phyloP scores from a whole-genome alignment of 2,888 invertebrate species.

The Neelides folsomi region DNA sequence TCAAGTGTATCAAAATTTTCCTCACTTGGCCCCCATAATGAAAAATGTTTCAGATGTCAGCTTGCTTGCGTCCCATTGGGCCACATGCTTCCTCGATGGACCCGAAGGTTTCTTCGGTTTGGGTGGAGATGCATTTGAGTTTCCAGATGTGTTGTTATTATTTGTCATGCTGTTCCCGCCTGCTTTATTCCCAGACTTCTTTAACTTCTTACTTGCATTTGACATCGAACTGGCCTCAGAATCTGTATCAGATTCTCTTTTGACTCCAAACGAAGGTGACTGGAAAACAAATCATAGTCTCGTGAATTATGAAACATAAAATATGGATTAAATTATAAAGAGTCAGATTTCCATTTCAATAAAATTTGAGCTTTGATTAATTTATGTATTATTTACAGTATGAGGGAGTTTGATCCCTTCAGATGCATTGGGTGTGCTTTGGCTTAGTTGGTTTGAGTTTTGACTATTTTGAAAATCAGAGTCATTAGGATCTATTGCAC shows the following conservation, averaged over 20 bases:
- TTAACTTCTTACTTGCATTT: constrained; percentile 33
- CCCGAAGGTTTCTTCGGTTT: constrained; percentile 33
- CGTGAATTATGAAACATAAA: constrained; percentile 1
- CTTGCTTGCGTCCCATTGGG: constrained; percentile 61
- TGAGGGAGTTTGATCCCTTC: constrained; percentile 30
- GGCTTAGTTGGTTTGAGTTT: constrained; percentile 12
- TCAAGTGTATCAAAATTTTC: constrained; percentile 6
- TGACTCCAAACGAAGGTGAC: constrained; percentile 45
- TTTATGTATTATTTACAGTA: constrained; percentile 14
- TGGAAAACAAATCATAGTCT: no score
- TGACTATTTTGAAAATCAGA: constrained; percentile 29
- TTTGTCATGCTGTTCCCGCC: constrained; percentile 19
- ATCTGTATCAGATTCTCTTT: constrained; percentile 55
- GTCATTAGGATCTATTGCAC: constrained; percentile 29
- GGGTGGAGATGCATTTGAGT: constrained; percentile 19
- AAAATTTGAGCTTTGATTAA: no score
- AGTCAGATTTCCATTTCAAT: no score
- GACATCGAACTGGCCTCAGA: constrained; percentile 43
- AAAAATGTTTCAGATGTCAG: constrained; percentile 58
- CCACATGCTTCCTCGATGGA: constrained; percentile 35
- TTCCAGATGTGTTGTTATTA: constrained; percentile 17
- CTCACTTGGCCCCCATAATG: constrained; percentile 61
- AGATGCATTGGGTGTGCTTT: constrained; percentile 17
- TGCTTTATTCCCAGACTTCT: constrained; percentile 30
- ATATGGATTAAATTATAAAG: neutral